These are phyloP conservation scores for Pseudopleuronectes americanus DNA, from an alignment of 2,797 vertebrate genomes.

Conservation along the genomic window DNA sequence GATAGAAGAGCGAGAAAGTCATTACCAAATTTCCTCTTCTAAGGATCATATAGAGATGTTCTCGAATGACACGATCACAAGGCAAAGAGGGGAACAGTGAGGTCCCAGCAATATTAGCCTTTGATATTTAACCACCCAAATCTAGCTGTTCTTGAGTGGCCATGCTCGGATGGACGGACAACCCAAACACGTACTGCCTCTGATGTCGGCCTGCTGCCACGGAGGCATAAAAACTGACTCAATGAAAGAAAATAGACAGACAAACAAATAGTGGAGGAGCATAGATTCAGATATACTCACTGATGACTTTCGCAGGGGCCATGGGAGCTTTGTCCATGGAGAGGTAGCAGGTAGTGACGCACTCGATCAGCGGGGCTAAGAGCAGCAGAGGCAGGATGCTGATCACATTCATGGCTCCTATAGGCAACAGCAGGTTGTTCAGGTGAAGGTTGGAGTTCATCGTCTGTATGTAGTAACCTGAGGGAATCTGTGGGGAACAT, in stretches of 20 bases:
- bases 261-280: background rate
- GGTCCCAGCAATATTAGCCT: too few relatives aligned
- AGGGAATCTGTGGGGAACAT: conserved; percentile 85
- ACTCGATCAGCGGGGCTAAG: conserved; percentile 88
- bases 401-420: conserved; percentile 89
- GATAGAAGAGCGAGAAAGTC: conserved; percentile 24
- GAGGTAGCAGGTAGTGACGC: conserved; percentile 79
- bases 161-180: too few relatives aligned
- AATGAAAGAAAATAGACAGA: too few relatives aligned
- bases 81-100: too few relatives aligned
- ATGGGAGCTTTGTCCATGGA: conserved; percentile 73
- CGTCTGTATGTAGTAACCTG: conserved; percentile 93
- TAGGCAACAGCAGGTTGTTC: conserved; percentile 86
- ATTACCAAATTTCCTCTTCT: background rate
- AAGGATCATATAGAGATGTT: too few relatives aligned
- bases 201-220: too few relatives aligned
- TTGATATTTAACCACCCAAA: too few relatives aligned
- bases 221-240: too few relatives aligned
- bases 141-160: too few relatives aligned
- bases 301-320: conserved; percentile 85
- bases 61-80: too few relatives aligned
- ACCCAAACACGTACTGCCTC: too few relatives aligned
- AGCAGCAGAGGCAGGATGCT: conserved; percentile 89
- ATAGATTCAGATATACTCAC: conserved; percentile 74
- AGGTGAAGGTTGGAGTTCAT: conserved; percentile 91